phyloP scores from a whole-genome alignment of 2,113 vertebrate genomes.

The Zosterops borbonicus region DNA sequence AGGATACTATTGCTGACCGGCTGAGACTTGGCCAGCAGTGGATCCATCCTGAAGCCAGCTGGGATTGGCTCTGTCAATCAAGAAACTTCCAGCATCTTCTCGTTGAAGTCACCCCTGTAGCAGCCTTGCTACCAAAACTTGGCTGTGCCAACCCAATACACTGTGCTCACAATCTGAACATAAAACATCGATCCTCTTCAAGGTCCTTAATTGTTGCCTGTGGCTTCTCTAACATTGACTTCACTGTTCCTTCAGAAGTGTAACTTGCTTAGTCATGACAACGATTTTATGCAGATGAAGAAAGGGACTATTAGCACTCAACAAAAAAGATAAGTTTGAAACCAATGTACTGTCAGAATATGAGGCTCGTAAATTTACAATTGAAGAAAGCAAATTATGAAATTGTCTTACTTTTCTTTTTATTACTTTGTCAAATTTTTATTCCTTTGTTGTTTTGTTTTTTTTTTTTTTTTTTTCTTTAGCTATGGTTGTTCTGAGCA shows the following conservation, averaged over 20 bases:
- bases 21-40: background rate
- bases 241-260: background rate
- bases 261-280: background rate
- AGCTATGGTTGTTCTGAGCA: constrained; percentile 90
- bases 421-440: background rate
- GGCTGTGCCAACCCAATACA: background rate
- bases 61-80: background rate
- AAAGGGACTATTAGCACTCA: background rate
- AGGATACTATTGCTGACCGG: background rate
- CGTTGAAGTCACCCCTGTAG: background rate
- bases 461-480: background rate
- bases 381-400: background rate
- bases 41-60: background rate
- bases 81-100: background rate
- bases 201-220: background rate
- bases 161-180: background rate
- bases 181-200: background rate
- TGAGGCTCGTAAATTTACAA: fast-evolving
- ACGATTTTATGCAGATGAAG: background rate
- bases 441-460: background rate
- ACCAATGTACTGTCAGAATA: background rate
- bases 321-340: background rate
- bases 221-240: background rate
- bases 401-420: background rate
- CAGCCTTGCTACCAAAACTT: fast-evolving